Evolutionary conservation across 2,797 vertebrate species (phyloP).

Genomic region (Tapirus indicus): DNA sequence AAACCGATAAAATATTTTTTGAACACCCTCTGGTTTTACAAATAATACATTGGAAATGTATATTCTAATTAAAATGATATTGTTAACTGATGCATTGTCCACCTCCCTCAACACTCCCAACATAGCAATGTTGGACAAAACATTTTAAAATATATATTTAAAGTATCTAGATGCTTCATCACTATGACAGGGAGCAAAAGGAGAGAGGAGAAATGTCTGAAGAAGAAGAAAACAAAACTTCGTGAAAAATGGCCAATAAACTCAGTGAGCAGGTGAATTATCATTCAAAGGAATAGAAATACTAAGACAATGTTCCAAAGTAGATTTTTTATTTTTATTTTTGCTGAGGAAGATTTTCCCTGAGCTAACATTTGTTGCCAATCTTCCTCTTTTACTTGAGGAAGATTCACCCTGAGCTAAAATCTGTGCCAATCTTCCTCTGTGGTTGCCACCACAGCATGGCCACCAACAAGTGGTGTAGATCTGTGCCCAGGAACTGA

Average conservation of each 20-base stretch:
- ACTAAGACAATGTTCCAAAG: not conserved
- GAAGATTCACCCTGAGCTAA: no score
- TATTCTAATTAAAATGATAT: not conserved
- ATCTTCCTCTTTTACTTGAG: no score
- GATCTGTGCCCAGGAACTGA: no score
- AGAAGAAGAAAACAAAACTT: slow-evolving; percentile 12
- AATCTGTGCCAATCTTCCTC: no score
- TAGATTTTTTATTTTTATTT: not conserved
- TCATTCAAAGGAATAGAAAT: not conserved
- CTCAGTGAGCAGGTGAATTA: not conserved
- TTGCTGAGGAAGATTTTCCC: no score
- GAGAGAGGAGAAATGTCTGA: not conserved
- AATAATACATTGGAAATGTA: not conserved
- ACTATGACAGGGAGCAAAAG: not conserved
- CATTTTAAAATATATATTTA: not conserved
- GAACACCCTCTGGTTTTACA: not conserved
- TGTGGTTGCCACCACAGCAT: no score
- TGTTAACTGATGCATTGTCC: not conserved
- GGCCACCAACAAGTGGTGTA: no score
- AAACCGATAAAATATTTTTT: slow-evolving; percentile 17
- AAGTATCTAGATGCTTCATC: not conserved
- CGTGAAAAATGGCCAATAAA: not conserved
- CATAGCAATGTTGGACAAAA: not conserved
- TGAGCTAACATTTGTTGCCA: no score
- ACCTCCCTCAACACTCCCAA: not conserved